Evolutionary conservation across 2,888 invertebrate species (phyloP).

Genomic region (Pristionchus entomophagus): DNA sequence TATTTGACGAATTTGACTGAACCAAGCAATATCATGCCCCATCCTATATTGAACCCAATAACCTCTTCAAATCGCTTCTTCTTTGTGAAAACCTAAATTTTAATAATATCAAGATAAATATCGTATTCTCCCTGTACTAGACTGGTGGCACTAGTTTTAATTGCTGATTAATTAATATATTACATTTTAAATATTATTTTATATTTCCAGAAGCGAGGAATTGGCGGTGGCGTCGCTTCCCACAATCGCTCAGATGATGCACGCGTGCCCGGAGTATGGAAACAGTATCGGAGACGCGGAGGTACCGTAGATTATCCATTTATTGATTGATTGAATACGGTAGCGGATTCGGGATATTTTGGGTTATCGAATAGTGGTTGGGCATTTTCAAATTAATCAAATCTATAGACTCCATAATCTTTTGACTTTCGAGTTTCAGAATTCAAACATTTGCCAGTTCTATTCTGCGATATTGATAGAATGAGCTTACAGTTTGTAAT

Average conservation of each 20-base stretch:
- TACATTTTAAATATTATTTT: too few species aligned
- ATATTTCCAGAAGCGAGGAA: slow-evolving; percentile 22
- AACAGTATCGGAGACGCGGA: background rate
- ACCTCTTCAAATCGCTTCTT: too few species aligned
- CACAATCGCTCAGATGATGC: background rate
- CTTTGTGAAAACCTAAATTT: too few species aligned
- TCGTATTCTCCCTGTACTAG: too few species aligned
- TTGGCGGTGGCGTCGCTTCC: background rate
- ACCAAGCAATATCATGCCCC: background rate
- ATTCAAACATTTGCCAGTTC: too few species aligned
- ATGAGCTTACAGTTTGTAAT: too few species aligned
- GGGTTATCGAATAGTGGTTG: background rate
- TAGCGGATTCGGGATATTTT: background rate
- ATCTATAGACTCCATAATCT: background rate
- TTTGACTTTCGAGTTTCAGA: too few species aligned
- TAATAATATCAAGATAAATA: too few species aligned
- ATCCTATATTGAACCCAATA: too few species aligned
- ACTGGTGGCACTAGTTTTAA: too few species aligned
- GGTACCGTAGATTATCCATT: slow-evolving; percentile 7
- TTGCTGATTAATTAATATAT: too few species aligned
- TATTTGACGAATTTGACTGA: background rate
- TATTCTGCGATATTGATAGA: too few species aligned
- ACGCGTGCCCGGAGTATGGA: background rate
- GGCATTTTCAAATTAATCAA: background rate
- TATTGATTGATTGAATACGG: background rate